These are phyloP conservation scores for Phrynocephalus versicolor DNA, from an alignment of 2,113 vertebrate genomes.

Conservation along the genomic window DNA sequence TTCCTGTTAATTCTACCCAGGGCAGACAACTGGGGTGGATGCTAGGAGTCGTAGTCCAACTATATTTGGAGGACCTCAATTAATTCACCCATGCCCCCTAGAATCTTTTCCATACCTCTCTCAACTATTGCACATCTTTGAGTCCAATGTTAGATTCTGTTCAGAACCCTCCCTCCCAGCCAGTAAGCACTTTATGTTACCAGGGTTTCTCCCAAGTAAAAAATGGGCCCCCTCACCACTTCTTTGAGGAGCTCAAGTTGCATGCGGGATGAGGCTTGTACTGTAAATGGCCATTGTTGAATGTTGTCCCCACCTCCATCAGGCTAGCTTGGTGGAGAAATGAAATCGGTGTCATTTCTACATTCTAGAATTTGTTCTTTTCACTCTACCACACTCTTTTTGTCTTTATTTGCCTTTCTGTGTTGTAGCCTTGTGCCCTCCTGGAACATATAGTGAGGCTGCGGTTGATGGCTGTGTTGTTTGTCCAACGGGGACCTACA, in stretches of 20 bases:
- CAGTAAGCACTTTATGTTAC: not conserved
- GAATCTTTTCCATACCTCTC: not conserved
- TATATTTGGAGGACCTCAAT: no score
- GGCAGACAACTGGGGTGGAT: no score
- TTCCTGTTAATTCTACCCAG: no score
- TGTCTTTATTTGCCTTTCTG: not conserved
- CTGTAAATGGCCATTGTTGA: not conserved
- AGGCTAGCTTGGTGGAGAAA: not conserved
- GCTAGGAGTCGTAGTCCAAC: no score
- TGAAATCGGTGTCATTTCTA: not conserved
- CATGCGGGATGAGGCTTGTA: not conserved
- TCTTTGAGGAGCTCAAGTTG: not conserved
- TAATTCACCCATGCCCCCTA: not conserved
- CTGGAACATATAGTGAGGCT: conserved; percentile 12
- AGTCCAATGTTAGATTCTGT: not conserved
- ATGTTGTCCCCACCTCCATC: no score
- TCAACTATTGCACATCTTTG: not conserved
- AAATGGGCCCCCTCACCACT: not conserved
- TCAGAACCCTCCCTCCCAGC: no score
- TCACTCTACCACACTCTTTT: not conserved
- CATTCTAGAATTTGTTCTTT: not conserved
- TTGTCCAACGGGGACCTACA: conserved; percentile 1
- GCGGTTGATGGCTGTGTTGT: not conserved
- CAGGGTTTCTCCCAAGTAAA: not conserved
- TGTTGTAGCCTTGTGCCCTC: conserved; percentile 9